Conservation (phyloP, 2,888 invertebrate genomes). For the Ashinkailepas kermadecensis region DNA sequence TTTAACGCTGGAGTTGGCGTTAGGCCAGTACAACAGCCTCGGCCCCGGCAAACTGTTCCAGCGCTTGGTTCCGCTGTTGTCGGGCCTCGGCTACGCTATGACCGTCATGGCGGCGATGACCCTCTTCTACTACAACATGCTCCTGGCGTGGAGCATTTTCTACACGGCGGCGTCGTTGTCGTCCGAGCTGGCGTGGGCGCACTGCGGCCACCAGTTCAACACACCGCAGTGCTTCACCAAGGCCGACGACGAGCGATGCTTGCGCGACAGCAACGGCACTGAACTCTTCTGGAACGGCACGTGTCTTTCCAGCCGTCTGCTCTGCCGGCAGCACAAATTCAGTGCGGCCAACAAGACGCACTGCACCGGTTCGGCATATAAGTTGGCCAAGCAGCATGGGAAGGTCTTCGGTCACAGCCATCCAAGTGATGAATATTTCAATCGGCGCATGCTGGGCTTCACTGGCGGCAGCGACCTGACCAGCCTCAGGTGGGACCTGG, state of each 20-base stretch:
- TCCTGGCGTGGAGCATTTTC: slow-evolving; percentile 61
- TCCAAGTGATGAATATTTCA: slow-evolving; percentile 61
- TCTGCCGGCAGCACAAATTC: slow-evolving; percentile 24
- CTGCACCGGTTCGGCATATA: slow-evolving; percentile 22
- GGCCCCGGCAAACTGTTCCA: slow-evolving; percentile 53
- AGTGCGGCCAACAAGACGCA: slow-evolving; percentile 26
- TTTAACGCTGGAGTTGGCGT: slow-evolving; percentile 76
- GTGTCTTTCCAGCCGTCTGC: slow-evolving; percentile 23
- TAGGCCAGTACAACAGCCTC: slow-evolving; percentile 71
- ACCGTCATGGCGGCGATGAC: slow-evolving; percentile 25
- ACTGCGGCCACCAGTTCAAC: slow-evolving; percentile 56
- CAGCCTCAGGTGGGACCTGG: slow-evolving; percentile 58
- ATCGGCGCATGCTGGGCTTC: slow-evolving; percentile 29
- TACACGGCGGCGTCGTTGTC: slow-evolving; percentile 55
- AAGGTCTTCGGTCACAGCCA: slow-evolving; percentile 17
- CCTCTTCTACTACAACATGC: slow-evolving; percentile 34
- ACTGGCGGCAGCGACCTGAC: slow-evolving; percentile 40
- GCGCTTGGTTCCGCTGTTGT: slow-evolving; percentile 27
- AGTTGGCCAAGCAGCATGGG: background rate
- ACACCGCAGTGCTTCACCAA: slow-evolving; percentile 28
- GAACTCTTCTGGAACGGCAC: slow-evolving; percentile 30
- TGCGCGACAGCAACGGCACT: slow-evolving; percentile 18
- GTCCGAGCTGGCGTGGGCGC: slow-evolving; percentile 58
- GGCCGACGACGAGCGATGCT: slow-evolving; percentile 25
- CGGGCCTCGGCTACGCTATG: slow-evolving; percentile 33